Conservation (phyloP, 2,888 invertebrate species). For the Clitarchus hookeri region DNA sequence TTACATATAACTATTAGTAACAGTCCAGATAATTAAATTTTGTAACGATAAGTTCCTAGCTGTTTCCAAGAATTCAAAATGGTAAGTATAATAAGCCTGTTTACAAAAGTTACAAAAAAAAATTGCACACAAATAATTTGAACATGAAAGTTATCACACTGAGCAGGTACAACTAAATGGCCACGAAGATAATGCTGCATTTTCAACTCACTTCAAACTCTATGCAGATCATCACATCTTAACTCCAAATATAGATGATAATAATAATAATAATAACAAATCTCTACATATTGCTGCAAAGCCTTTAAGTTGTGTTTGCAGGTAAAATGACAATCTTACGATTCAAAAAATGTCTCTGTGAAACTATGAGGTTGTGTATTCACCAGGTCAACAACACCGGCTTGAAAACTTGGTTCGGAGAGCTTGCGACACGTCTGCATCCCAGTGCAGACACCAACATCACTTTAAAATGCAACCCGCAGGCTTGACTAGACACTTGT, state of each 20-base stretch:
- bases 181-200: constrained; percentile 5
- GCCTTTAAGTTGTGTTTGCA: not conserved
- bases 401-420: not conserved
- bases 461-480: not conserved
- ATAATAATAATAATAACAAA: not conserved
- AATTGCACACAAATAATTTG: not conserved
- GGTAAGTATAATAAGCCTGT: not conserved
- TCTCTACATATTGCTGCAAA: not conserved
- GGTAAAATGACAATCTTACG: not conserved
- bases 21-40: not conserved
- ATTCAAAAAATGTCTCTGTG: not conserved
- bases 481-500: constrained; percentile 23
- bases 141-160: not conserved
- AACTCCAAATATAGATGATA: not conserved
- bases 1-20: not conserved
- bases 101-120: not conserved
- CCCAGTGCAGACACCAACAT: not conserved
- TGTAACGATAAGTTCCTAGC: not conserved
- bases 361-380: not conserved
- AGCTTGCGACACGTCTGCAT: not conserved
- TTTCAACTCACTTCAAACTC: not conserved
- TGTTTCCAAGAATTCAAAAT: not conserved
- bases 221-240: not conserved
- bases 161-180: not conserved
- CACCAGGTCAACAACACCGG: not conserved